phyloP scores from a whole-genome alignment of 2,113 vertebrate species.

The Choloepus hoffmanni region DNA sequence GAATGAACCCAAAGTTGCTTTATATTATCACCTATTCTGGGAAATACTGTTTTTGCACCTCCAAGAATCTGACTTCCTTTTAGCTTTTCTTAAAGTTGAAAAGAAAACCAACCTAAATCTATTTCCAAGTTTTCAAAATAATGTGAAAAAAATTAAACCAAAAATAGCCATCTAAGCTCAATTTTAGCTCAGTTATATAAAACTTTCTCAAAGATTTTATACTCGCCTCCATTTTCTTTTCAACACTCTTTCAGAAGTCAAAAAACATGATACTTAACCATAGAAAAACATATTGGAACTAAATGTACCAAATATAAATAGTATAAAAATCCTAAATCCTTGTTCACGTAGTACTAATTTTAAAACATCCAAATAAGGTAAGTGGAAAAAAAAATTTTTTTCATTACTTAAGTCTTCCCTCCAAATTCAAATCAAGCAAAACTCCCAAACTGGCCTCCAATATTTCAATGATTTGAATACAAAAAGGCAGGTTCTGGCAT shows the following conservation, averaged over 20 bases:
- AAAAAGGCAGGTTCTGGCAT: not conserved
- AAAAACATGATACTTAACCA: not conserved
- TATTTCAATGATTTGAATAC: not conserved
- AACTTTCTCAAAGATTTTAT: conserved; percentile 33
- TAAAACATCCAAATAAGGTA: not conserved
- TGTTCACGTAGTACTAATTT: not conserved
- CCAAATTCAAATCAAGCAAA: not conserved
- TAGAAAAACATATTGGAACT: conserved; percentile 22
- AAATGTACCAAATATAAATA: not conserved
- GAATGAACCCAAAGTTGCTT: not conserved
- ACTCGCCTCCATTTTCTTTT: not conserved
- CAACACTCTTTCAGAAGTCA: conserved; percentile 27
- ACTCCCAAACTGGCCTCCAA: not conserved
- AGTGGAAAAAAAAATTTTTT: not conserved
- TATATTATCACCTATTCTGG: not conserved
- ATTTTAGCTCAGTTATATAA: conserved; percentile 23
- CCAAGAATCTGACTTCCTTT: conserved; percentile 25
- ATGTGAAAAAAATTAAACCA: not conserved
- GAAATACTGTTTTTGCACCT: not conserved
- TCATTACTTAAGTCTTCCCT: not conserved
- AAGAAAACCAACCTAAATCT: conserved; percentile 9
- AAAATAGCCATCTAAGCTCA: not conserved
- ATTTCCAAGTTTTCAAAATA: conserved; percentile 47
- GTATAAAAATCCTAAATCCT: not conserved
- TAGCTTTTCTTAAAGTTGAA: not conserved